Evolutionary conservation across 2,797 vertebrate genomes (phyloP).

Genomic region (Myripristis jacobus): DNA sequence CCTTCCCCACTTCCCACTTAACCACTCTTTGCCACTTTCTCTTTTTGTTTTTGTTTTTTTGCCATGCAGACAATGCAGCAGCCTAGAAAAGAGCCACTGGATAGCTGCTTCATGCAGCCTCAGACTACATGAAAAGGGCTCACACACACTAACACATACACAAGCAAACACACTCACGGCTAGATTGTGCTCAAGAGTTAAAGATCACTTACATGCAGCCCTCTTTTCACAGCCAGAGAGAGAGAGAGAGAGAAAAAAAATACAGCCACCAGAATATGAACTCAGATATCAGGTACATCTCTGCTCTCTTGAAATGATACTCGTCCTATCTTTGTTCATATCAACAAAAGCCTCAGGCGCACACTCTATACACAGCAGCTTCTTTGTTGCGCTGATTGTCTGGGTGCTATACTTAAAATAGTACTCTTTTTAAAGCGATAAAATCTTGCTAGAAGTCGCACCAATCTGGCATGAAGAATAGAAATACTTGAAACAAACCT

Average conservation of each 20-base stretch:
- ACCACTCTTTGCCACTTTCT: slow-evolving; percentile 1
- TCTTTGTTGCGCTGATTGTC: slow-evolving; percentile 44
- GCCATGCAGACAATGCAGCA: not conserved
- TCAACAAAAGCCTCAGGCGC: slow-evolving; percentile 43
- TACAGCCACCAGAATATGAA: not conserved
- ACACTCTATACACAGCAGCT: slow-evolving; percentile 8
- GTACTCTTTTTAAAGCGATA: slow-evolving; percentile 10
- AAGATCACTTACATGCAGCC: not conserved
- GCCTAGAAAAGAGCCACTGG: too few species aligned
- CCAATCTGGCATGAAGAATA: too few species aligned
- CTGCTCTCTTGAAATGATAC: not conserved
- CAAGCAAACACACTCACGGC: not conserved
- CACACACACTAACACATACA: not conserved
- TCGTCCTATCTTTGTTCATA: slow-evolving; percentile 53
- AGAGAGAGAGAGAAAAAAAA: too few species aligned
- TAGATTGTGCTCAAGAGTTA: not conserved
- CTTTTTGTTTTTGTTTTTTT: too few species aligned
- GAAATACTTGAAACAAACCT: too few species aligned
- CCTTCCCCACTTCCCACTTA: not conserved
- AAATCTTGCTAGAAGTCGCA: not conserved
- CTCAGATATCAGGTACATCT: slow-evolving; percentile 30
- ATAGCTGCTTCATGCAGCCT: too few species aligned
- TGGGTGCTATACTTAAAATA: slow-evolving; percentile 34
- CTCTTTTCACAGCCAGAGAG: slow-evolving; percentile 1
- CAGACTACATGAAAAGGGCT: not conserved